Evolutionary conservation across 2,797 vertebrate genomes (phyloP).

Genomic region (Coregonus sp.): DNA sequence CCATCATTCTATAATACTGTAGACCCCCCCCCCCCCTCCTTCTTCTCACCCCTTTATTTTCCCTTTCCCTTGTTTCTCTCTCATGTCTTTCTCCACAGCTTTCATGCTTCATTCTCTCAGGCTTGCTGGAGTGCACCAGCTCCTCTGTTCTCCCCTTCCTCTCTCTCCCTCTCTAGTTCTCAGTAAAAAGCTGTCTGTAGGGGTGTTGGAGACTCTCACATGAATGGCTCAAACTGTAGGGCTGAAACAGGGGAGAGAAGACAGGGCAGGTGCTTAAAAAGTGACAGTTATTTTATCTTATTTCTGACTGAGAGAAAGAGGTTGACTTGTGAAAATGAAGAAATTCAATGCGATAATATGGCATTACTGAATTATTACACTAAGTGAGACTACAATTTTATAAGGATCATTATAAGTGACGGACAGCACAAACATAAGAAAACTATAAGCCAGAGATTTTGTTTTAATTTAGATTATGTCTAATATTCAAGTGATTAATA

Average conservation of each 20-base stretch:
- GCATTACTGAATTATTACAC: no score
- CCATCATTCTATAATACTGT: not conserved
- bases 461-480: not conserved
- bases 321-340: not conserved
- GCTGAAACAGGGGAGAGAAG: constrained; percentile 52
- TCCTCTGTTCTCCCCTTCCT: constrained; percentile 36
- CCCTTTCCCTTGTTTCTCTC: not conserved
- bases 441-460: not conserved
- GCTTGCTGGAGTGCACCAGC: constrained; percentile 49
- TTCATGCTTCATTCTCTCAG: constrained; percentile 63
- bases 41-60: constrained; percentile 1
- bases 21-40: not conserved
- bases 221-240: constrained; percentile 66
- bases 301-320: not conserved
- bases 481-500: not conserved
- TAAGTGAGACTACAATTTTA: no score
- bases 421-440: not conserved
- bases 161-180: constrained; percentile 59
- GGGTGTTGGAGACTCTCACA: constrained; percentile 57
- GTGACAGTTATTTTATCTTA: constrained; percentile 21
- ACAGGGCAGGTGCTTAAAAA: constrained; percentile 64
- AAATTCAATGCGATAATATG: not conserved
- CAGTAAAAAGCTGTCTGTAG: constrained; percentile 68
- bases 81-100: constrained; percentile 31
- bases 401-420: not conserved